Evolutionary conservation across 1,140 invertebrate genomes (phyloP).

Genomic region (Hesperophylax magnus): DNA sequence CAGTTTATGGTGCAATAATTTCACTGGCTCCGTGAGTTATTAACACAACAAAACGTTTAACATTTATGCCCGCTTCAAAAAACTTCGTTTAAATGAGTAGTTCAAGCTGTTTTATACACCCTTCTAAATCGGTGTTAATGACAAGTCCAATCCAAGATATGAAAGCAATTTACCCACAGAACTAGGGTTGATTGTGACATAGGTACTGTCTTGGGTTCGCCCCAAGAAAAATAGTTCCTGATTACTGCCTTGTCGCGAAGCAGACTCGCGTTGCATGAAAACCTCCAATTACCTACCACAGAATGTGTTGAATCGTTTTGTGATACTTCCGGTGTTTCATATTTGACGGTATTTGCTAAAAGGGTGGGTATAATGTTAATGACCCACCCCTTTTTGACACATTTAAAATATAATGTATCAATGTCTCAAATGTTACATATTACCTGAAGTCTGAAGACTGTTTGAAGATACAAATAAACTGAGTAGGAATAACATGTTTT

Average conservation of each 20-base stretch:
- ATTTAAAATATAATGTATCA: not conserved
- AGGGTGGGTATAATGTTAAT: not conserved
- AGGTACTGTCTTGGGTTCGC: slow-evolving; percentile 16
- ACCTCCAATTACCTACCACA: not conserved
- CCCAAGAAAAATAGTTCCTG: slow-evolving; percentile 27
- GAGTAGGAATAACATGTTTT: too few relatives aligned
- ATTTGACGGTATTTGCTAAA: not conserved
- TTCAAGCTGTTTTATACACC: not conserved
- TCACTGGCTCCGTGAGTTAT: too few relatives aligned
- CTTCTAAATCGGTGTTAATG: not conserved
- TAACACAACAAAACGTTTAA: too few relatives aligned
- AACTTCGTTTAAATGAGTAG: too few relatives aligned
- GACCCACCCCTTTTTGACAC: slow-evolving; percentile 6
- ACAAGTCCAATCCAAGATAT: not conserved
- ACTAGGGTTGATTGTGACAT: slow-evolving; percentile 35
- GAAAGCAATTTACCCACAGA: slow-evolving; percentile 9
- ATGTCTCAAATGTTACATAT: too few relatives aligned
- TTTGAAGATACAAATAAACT: too few relatives aligned
- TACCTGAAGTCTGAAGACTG: too few relatives aligned
- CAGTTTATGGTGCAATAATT: too few relatives aligned
- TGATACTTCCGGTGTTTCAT: slow-evolving; percentile 2
- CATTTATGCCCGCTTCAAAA: too few relatives aligned
- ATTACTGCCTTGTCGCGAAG: slow-evolving; percentile 28
- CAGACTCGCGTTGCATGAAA: not conserved
- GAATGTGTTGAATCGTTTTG: not conserved